phyloP scores from a whole-genome alignment of 2,797 vertebrate genomes.

The Chromis chromis region DNA sequence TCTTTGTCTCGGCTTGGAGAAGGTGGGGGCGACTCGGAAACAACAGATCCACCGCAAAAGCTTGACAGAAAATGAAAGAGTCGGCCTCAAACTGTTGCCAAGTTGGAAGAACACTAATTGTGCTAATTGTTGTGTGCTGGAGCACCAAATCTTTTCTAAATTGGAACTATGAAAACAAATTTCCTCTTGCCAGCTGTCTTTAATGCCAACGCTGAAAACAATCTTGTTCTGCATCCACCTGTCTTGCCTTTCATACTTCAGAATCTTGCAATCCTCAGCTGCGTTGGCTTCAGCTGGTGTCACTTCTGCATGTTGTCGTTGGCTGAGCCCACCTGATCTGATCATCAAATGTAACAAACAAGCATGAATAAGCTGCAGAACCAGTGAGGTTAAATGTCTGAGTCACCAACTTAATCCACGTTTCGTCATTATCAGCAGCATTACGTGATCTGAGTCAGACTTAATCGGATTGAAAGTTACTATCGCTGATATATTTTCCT shows the following conservation, averaged over 20 bases:
- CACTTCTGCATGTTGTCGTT: conserved; percentile 14
- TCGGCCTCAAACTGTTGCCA: neutral
- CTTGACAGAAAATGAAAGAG: conserved; percentile 7
- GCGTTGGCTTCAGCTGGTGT: neutral
- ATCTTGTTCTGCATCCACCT: neutral
- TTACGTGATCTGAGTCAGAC: conserved; percentile 8
- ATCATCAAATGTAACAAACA: conserved; percentile 23
- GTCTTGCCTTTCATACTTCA: neutral
- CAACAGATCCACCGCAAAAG: neutral
- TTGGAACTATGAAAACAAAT: neutral
- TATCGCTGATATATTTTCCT: neutral
- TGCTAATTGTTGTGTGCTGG: neutral
- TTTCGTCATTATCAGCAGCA: conserved; percentile 28
- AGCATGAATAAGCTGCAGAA: conserved; percentile 29
- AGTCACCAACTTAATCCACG: conserved; percentile 45
- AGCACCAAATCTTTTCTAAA: neutral
- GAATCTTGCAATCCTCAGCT: neutral
- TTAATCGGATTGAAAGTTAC: neutral
- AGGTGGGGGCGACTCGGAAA: neutral
- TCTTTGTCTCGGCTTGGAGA: conserved; percentile 58
- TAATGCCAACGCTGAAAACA: neutral
- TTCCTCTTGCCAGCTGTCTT: neutral
- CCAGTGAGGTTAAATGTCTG: conserved; percentile 34
- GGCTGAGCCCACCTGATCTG: conserved; percentile 29
- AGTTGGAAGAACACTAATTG: neutral